Conservation (phyloP, 2,888 invertebrate genomes). For the Periphyllus acericola region DNA sequence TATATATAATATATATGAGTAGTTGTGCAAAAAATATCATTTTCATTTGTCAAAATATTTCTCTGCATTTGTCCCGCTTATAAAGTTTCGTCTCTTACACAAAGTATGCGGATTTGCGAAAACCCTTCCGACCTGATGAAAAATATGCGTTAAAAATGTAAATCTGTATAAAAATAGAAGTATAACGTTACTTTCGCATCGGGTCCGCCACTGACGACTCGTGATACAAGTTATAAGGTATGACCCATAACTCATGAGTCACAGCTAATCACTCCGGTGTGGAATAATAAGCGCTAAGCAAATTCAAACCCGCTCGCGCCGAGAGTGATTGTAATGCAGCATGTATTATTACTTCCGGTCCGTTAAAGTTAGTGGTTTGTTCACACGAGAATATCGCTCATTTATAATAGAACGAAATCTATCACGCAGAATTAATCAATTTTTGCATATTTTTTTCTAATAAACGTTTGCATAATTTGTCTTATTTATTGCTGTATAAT, state of each 20-base stretch:
- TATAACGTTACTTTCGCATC: neutral
- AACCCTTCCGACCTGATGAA: neutral
- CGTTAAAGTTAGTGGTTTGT: no score
- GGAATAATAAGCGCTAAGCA: no score
- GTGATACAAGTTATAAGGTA: neutral
- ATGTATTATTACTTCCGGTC: no score
- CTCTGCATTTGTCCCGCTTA: conserved; percentile 32
- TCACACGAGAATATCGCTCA: no score
- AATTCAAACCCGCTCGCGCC: no score
- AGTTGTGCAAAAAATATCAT: conserved; percentile 40
- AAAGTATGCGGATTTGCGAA: conserved; percentile 23
- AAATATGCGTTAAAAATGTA: conserved; percentile 24
- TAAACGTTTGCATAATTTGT: no score
- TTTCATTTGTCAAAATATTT: conserved; percentile 50
- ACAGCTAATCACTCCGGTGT: neutral
- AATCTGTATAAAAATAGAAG: neutral
- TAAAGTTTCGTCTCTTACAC: conserved; percentile 28
- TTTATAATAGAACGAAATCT: no score
- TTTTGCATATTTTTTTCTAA: no score
- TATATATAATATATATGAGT: conserved; percentile 16
- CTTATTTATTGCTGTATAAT: no score
- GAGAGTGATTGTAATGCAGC: no score
- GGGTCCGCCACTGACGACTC: neutral
- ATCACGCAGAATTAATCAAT: no score
- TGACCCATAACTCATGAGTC: no score